phyloP scores from a whole-genome alignment of 2,888 invertebrate species.

The Marronus borbonicus region DNA sequence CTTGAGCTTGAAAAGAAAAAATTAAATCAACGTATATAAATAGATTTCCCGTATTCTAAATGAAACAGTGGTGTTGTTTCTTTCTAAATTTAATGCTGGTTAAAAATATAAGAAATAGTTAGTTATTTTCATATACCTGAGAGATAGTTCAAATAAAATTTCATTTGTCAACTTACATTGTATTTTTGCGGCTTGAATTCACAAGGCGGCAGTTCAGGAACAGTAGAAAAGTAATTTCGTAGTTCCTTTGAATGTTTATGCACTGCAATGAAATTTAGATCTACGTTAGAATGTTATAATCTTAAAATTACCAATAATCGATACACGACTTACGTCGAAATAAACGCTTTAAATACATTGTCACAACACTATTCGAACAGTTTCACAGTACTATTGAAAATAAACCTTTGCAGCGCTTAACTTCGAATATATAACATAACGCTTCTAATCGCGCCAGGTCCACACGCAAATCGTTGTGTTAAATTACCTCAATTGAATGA shows the following conservation, averaged over 20 bases:
- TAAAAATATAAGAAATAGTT: slow-evolving; percentile 36
- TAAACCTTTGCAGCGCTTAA: slow-evolving; percentile 8
- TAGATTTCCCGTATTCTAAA: slow-evolving; percentile 2
- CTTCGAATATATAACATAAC: slow-evolving; percentile 21
- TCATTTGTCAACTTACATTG: slow-evolving; percentile 60
- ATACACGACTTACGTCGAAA: slow-evolving; percentile 30
- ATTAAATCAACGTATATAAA: slow-evolving; percentile 15
- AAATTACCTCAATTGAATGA: slow-evolving; percentile 23
- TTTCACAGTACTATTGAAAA: slow-evolving; percentile 12
- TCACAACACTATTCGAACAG: background rate
- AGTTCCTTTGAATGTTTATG: slow-evolving; percentile 28
- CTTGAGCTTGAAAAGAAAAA: slow-evolving; percentile 3
- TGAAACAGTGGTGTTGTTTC: background rate
- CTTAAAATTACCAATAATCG: background rate
- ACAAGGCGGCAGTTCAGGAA: slow-evolving; percentile 60
- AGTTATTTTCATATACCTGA: background rate
- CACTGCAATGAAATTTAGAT: slow-evolving; percentile 24
- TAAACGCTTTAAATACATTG: slow-evolving; percentile 16
- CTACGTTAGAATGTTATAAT: slow-evolving; percentile 25
- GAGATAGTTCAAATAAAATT: slow-evolving; percentile 15
- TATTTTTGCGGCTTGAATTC: slow-evolving; percentile 66
- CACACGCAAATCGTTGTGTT: background rate
- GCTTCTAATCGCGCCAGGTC: slow-evolving; percentile 18
- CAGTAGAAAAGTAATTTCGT: slow-evolving; percentile 38
- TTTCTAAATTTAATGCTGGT: background rate